Evolutionary conservation across 2,888 invertebrate genomes (phyloP), one percentile per base, ranked within the genome.

Genomic region (Megastigmus dorsalis): DNA sequence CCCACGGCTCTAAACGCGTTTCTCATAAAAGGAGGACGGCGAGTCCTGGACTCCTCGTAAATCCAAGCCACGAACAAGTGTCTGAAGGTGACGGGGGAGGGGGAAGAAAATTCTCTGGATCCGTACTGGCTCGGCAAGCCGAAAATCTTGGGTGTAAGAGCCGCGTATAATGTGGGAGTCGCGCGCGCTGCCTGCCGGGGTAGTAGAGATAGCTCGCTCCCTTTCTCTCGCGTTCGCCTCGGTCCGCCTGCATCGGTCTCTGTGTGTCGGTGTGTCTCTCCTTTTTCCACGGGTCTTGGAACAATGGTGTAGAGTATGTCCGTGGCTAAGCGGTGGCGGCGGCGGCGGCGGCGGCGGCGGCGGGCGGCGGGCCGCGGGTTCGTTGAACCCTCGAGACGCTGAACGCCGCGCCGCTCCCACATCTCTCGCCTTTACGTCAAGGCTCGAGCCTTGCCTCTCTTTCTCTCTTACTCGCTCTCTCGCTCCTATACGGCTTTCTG

Each of bases 301-400:
- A 69, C 74, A 74, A 74, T 74, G 74, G 38, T 18, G n/a, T n/a
- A n/a, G n/a, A 62, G 38, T 38, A 63, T 38, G 71, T 65, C 65
- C 57, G 65, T 60, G 43, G 65, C 66, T 43, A 41, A 48, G 65
- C 67, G 45, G 41, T n/a, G n/a, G n/a, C n/a, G n/a, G n/a, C n/a
- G n/a, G n/a, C n/a, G n/a, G n/a, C n/a, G n/a, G n/a, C n/a, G n/a
- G n/a, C n/a, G n/a, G n/a, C n/a, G n/a, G n/a, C n/a, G n/a, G n/a
- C n/a, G n/a, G n/a, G n/a, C n/a, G n/a, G n/a, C n/a, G n/a, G n/a
- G n/a, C n/a, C 43, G 62, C 62, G 60, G 66, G 75, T 23, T 75
- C 75, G 66, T 60, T 70, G 75, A 75, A 75, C 75, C 70, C 75
- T 67, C 60, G 75, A 71, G 70, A 71, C 70, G 68, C 36, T 28